These are phyloP conservation scores for Ptilodon capucinus DNA, from an alignment of 2,888 invertebrate species.

Conservation along the genomic window DNA sequence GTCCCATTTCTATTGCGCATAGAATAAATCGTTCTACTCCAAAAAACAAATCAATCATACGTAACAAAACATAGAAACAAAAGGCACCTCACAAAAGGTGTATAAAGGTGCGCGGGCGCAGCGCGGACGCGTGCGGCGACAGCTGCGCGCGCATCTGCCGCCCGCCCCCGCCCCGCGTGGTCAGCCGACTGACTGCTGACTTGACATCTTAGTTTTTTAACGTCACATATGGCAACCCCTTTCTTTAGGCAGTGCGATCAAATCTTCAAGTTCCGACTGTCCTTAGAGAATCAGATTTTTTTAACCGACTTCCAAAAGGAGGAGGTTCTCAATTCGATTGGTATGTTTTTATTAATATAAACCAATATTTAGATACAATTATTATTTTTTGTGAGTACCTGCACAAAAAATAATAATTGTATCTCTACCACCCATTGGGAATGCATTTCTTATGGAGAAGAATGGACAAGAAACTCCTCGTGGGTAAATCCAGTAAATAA, in stretches of 20 bases:
- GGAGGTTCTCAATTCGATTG: too few relatives aligned
- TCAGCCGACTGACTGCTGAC: constrained; percentile 12
- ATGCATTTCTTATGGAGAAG: too few relatives aligned
- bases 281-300: too few relatives aligned
- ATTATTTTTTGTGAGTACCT: too few relatives aligned
- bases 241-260: neutral
- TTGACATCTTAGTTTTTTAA: constrained; percentile 21
- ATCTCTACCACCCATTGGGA: too few relatives aligned
- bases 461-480: too few relatives aligned
- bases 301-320: too few relatives aligned
- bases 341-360: too few relatives aligned
- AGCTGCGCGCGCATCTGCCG: constrained; percentile 58
- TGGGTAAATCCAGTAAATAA: too few relatives aligned
- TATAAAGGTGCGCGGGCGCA: constrained; percentile 39
- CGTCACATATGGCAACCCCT: constrained; percentile 10
- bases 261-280: neutral
- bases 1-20: too few relatives aligned
- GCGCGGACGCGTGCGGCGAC: constrained; percentile 39
- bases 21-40: constrained; percentile 3
- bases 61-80: constrained; percentile 27
- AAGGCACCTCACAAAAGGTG: constrained; percentile 48
- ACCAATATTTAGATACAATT: too few relatives aligned
- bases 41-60: constrained; percentile 30
- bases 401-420: too few relatives aligned
- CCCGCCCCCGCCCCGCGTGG: constrained; percentile 20